Percentiles rank a stretch among this genome's conserved stretches.
phyloP scores from a whole-genome alignment of 2,888 invertebrate species.

The Lepetodrilus schrolli region DNA sequence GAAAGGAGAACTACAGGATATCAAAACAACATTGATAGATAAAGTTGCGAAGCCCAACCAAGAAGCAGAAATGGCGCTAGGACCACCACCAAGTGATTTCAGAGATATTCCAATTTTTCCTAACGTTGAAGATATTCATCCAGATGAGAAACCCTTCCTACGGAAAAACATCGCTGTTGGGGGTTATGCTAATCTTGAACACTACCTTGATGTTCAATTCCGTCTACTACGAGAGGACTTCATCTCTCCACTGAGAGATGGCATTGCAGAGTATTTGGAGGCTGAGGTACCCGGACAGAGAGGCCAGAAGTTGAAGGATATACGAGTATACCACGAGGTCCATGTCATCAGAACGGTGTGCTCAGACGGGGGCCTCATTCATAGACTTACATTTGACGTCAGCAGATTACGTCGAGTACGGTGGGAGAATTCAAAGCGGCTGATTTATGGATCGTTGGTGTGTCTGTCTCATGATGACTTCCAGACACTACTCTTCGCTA shows the following conservation, averaged over 20 bases:
- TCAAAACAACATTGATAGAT: neutral
- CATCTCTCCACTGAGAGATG: conserved; percentile 83
- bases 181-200: conserved; percentile 80
- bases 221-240: conserved; percentile 87
- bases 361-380: conserved; percentile 40
- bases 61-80: neutral
- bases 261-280: conserved; percentile 78
- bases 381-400: conserved; percentile 39
- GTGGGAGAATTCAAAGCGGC: conserved; percentile 78
- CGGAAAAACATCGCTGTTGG: conserved; percentile 80
- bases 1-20: neutral
- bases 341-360: conserved; percentile 39
- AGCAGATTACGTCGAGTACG: conserved; percentile 30
- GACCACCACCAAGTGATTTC: conserved; percentile 76
- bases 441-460: conserved; percentile 84
- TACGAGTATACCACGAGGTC: conserved; percentile 52
- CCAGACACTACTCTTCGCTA: conserved; percentile 82
- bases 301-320: conserved; percentile 38
- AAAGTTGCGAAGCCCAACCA: neutral
- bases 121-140: conserved; percentile 66
- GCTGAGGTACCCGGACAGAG: conserved; percentile 50
- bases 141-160: conserved; percentile 75
- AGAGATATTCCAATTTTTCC: conserved; percentile 73
- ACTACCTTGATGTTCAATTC: conserved; percentile 86
- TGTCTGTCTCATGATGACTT: conserved; percentile 84